Evolutionary conservation across 2,797 vertebrate genomes (phyloP), one percentile per base, ranked within the genome.

Genomic region (Phoxinus dragarum): DNA sequence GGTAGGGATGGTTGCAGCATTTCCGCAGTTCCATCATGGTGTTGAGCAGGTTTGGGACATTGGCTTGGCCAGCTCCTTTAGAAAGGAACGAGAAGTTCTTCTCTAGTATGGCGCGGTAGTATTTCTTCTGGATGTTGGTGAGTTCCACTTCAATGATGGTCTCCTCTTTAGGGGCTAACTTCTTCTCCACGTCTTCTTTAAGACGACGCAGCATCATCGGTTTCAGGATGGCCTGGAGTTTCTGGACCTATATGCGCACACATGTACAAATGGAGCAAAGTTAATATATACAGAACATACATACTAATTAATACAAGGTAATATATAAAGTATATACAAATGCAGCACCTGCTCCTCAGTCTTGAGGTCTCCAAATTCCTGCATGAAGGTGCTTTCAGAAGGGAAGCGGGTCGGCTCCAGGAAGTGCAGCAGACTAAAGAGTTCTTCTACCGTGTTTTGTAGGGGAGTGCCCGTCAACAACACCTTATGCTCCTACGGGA

Each of bases 21-120:
- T 99, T 99, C 86, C 98, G 95, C 86, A 99, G 95, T 92, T 99
- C 98, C 98, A 99, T 99, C 98, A 99, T 98, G 72, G 98, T 99
- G 93, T 99, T 99, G 86, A 99, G 97, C 86, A 99, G 94, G 89
- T 99, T 99, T 86, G 98, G 98, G 71, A 99, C 98, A 31, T 99
- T 99, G n/a, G 97, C 95, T 89, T 99, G 98, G 67, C 98, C 98
- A 0, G 96, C 98, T 86, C 98, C 98, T 95, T 99, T 99, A 84
- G 98, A 96, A 91, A 99, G 93, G 93, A 99, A 99, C 56, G 98
- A 97, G 93, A 99, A 99, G 90, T 99, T 99, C 91, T 98, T 98
- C 94, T 99, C 98, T 72, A 99, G 90, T 91, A 99, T 99, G 0
- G 98, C 98, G 1, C 98, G 95, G 81, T 99, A 99, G 86, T 99